These are phyloP conservation scores for Coregonus ussuriensis DNA, from an alignment of 2,797 vertebrate species.

Conservation along the genomic window DNA sequence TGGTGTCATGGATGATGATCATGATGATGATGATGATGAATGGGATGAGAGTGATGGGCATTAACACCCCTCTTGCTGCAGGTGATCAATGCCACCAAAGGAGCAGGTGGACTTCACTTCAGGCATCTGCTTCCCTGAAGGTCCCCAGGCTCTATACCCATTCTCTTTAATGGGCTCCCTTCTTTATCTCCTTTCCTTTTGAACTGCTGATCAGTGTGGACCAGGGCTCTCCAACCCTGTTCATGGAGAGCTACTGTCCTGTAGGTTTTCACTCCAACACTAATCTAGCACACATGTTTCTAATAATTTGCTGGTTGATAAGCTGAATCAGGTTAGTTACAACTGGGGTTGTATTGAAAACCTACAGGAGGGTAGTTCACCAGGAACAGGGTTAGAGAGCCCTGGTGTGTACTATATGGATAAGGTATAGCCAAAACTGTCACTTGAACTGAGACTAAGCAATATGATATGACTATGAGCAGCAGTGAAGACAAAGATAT, in stretches of 20 bases:
- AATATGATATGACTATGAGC: background rate
- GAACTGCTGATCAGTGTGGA: background rate
- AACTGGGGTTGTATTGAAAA: too few relatives aligned
- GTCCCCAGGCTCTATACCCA: background rate
- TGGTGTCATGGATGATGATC: background rate
- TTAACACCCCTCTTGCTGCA: background rate
- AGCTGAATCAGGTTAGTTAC: too few relatives aligned
- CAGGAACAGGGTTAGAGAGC: too few relatives aligned
- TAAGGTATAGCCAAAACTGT: background rate
- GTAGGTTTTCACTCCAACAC: too few relatives aligned
- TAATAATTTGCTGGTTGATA: too few relatives aligned
- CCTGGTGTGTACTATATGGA: background rate
- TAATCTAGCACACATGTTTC: too few relatives aligned
- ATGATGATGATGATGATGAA: background rate
- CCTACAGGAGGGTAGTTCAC: too few relatives aligned
- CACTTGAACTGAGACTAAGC: background rate
- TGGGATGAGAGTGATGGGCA: background rate
- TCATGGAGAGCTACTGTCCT: too few relatives aligned
- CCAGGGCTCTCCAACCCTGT: too few relatives aligned
- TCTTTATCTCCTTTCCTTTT: background rate
- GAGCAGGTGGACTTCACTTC: background rate
- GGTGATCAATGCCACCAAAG: background rate
- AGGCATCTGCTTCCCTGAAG: background rate
- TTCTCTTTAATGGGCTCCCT: background rate
- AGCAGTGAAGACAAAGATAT: background rate